phyloP scores from a whole-genome alignment of 2,888 invertebrate genomes.

The Macrophya annulata region DNA sequence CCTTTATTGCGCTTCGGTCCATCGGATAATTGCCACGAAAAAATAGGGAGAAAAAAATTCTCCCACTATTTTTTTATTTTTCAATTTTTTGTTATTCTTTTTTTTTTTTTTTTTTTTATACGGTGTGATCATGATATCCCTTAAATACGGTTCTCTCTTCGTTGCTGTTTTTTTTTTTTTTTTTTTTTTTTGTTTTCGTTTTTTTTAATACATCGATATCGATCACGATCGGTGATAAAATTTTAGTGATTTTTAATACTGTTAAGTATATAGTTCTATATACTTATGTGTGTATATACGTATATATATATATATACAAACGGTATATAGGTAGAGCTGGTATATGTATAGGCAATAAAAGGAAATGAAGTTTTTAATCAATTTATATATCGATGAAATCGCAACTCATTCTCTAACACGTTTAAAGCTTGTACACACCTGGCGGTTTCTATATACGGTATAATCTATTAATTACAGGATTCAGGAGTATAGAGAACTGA shows the following conservation, averaged over 20 bases:
- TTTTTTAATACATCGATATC: too few species aligned
- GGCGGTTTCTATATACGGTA: background rate
- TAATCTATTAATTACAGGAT: background rate
- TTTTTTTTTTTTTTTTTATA: background rate
- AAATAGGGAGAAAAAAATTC: too few species aligned
- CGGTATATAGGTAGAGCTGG: too few species aligned
- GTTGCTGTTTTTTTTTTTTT: too few species aligned
- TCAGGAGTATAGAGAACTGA: too few species aligned
- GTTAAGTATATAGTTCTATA: background rate
- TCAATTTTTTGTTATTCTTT: background rate
- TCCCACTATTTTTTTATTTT: too few species aligned
- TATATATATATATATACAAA: too few species aligned
- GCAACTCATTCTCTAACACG: constrained; percentile 27
- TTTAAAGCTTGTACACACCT: constrained; percentile 21
- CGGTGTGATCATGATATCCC: too few species aligned
- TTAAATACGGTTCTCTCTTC: too few species aligned
- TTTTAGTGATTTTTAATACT: background rate
- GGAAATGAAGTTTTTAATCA: constrained; percentile 39
- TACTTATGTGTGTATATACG: too few species aligned
- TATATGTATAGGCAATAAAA: background rate
- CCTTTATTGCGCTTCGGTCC: background rate
- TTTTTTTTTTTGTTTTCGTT: too few species aligned
- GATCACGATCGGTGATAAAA: background rate
- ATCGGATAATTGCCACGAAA: background rate
- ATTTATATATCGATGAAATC: constrained; percentile 2